Conservation (phyloP, 2,888 invertebrate species). For the Nemurella pictetii region DNA sequence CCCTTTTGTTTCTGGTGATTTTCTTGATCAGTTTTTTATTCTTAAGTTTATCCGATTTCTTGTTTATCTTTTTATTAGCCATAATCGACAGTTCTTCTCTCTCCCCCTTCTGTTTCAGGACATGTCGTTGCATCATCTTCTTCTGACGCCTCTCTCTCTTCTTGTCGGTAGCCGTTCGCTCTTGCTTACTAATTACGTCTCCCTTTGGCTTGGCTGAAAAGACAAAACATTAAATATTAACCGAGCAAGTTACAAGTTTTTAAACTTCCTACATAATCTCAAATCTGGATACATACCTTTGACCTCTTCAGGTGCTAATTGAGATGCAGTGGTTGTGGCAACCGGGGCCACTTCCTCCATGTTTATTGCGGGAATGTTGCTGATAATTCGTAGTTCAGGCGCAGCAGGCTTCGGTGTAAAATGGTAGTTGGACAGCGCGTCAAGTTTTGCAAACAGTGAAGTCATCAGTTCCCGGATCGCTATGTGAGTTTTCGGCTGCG, state of each 20-base stretch:
- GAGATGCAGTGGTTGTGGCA: slow-evolving; percentile 78
- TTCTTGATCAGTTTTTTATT: slow-evolving; percentile 64
- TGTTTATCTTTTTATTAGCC: slow-evolving; percentile 58
- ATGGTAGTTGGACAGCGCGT: slow-evolving; percentile 91
- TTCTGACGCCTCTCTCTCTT: slow-evolving; percentile 86
- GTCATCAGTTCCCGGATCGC: slow-evolving; percentile 76
- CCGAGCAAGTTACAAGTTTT: slow-evolving; percentile 1
- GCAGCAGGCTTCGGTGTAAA: slow-evolving; percentile 86
- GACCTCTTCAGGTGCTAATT: slow-evolving; percentile 93
- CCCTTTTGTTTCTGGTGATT: slow-evolving; percentile 66
- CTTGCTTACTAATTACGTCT: slow-evolving; percentile 70
- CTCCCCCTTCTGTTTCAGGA: slow-evolving; percentile 55
- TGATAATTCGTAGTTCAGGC: slow-evolving; percentile 87
- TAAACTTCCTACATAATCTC: not conserved
- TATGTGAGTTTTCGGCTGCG: slow-evolving; percentile 72
- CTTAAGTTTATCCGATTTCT: slow-evolving; percentile 61
- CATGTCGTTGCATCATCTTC: slow-evolving; percentile 72
- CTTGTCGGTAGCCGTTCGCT: slow-evolving; percentile 83
- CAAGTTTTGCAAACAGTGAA: slow-evolving; percentile 79
- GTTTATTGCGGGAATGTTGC: slow-evolving; percentile 85
- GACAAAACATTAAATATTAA: slow-evolving; percentile 38
- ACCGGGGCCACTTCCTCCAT: slow-evolving; percentile 97
- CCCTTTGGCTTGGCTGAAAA: slow-evolving; percentile 53
- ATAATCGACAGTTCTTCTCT: slow-evolving; percentile 55
- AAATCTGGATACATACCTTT: slow-evolving; percentile 57